Percentiles rank a stretch among this genome's conserved stretches.
These are phyloP conservation scores for Ormyrus pomaceus DNA, from an alignment of 2,888 invertebrate species.

Conservation along the genomic window DNA sequence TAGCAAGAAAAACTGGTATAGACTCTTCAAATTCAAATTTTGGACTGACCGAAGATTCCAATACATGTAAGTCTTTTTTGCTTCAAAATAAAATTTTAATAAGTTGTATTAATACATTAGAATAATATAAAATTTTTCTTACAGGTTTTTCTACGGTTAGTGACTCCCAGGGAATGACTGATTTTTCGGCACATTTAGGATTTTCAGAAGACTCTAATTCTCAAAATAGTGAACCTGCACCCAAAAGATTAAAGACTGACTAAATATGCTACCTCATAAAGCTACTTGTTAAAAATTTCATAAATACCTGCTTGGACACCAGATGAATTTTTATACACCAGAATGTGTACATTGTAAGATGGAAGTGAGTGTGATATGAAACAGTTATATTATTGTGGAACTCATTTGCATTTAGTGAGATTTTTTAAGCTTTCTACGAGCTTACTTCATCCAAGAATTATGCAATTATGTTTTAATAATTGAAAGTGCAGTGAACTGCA, in stretches of 20 bases:
- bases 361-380: conserved; percentile 1
- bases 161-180: conserved; percentile 92
- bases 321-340: conserved; percentile 17
- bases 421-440: conserved; percentile 19
- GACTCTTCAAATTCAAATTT: conserved; percentile 90
- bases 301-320: conserved; percentile 28
- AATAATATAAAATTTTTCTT: conserved; percentile 8
- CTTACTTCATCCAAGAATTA: conserved; percentile 11
- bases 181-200: conserved; percentile 89
- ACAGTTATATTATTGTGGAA: conserved; percentile 15
- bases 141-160: conserved; percentile 93
- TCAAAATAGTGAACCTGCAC: conserved; percentile 88
- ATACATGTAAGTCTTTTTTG: conserved; percentile 84
- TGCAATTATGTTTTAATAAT: conserved; percentile 36
- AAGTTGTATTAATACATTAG: not conserved
- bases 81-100: conserved; percentile 14
- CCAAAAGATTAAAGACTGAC: conserved; percentile 88
- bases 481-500: conserved; percentile 25
- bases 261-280: conserved; percentile 72
- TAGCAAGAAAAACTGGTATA: conserved; percentile 81
- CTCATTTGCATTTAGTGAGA: conserved; percentile 43
- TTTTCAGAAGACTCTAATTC: conserved; percentile 95
- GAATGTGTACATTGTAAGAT: conserved; percentile 24
- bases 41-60: conserved; percentile 92
- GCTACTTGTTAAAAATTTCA: conserved; percentile 8